These are phyloP conservation scores for Vidua chalybeata DNA, from an alignment of 2,113 vertebrate genomes.

Conservation along the genomic window DNA sequence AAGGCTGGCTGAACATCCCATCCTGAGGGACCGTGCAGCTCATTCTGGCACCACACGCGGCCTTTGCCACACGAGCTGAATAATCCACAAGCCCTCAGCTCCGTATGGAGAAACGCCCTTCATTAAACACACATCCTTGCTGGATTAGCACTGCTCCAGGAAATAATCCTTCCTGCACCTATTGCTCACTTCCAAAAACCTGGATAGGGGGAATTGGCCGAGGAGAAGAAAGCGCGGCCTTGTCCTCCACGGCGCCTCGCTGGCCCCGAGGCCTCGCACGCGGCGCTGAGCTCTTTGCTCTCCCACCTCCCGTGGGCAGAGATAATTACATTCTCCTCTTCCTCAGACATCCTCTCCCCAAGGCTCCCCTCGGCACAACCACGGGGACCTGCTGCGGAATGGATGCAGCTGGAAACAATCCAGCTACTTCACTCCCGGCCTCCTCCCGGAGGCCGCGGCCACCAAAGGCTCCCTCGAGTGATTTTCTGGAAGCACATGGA, in stretches of 20 bases:
- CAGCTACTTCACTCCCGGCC: not conserved
- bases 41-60: not conserved
- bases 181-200: not conserved
- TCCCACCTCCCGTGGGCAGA: not conserved
- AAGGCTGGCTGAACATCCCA: not conserved
- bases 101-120: fast-evolving
- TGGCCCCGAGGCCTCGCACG: not conserved
- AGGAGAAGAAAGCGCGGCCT: not conserved
- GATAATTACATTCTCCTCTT: not conserved
- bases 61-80: not conserved
- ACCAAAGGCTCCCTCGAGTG: not conserved
- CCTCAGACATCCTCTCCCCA: not conserved
- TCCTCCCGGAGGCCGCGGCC: not conserved
- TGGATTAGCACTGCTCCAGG: not conserved
- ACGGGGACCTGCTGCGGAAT: not conserved
- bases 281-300: not conserved
- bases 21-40: not conserved
- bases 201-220: not conserved
- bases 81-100: not conserved
- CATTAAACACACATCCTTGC: not conserved
- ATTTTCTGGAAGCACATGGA: not conserved
- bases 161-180: not conserved
- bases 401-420: not conserved
- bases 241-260: not conserved
- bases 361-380: not conserved